Evolutionary conservation across 2,888 invertebrate genomes (phyloP).

Genomic region (Lordiphosa andalusiaca): DNA sequence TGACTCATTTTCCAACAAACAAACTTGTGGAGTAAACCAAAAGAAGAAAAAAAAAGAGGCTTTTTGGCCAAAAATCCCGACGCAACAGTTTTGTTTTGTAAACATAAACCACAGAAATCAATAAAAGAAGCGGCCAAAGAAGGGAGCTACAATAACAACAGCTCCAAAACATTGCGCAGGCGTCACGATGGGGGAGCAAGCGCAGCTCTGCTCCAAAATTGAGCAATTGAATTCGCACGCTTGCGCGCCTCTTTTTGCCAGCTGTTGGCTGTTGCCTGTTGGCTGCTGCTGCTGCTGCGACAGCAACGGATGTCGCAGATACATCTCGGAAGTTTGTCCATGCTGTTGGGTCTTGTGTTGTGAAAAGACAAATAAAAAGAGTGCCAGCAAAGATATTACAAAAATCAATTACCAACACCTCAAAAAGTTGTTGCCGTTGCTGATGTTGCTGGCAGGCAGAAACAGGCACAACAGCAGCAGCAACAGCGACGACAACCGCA

Average conservation of each 20-base stretch:
- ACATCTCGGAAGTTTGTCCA: slow-evolving; percentile 67
- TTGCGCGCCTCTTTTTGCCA: slow-evolving; percentile 67
- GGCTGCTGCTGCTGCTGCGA: slow-evolving; percentile 33
- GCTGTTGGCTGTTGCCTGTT: slow-evolving; percentile 28
- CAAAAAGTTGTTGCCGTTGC: slow-evolving; percentile 62
- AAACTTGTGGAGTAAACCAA: slow-evolving; percentile 60
- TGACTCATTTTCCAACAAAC: slow-evolving; percentile 71
- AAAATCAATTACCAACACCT: slow-evolving; percentile 75
- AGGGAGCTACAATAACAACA: slow-evolving; percentile 54
- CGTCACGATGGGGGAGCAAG: slow-evolving; percentile 40
- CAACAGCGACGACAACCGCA: slow-evolving; percentile 33
- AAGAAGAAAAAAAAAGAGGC: too few species aligned
- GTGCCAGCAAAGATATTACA: slow-evolving; percentile 71
- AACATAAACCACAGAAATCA: slow-evolving; percentile 70
- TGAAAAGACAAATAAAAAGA: slow-evolving; percentile 60
- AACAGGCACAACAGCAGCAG: slow-evolving; percentile 30
- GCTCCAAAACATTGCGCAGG: slow-evolving; percentile 55
- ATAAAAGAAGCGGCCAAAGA: slow-evolving; percentile 62
- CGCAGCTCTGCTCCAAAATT: slow-evolving; percentile 53
- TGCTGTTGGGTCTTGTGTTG: slow-evolving; percentile 31
- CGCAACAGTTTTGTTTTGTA: slow-evolving; percentile 22
- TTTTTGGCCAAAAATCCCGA: slow-evolving; percentile 23
- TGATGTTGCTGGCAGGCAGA: slow-evolving; percentile 46
- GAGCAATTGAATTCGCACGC: slow-evolving; percentile 75
- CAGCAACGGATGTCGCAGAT: slow-evolving; percentile 65